Conservation (phyloP, 2,113 vertebrate genomes). For the Symphodus melops region DNA sequence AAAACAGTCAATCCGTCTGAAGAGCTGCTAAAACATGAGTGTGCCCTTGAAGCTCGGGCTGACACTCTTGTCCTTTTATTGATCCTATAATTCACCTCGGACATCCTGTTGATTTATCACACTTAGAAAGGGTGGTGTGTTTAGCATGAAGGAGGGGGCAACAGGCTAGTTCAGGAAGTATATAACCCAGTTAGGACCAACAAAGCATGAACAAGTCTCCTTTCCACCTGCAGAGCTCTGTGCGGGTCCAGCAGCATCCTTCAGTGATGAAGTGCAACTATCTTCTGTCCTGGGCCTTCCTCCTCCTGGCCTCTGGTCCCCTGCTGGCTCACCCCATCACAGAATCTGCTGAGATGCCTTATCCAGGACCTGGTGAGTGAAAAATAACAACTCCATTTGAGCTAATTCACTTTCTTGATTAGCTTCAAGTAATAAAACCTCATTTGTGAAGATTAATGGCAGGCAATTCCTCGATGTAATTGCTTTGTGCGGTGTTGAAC, state of each 20-base stretch:
- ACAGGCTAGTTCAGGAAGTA: slow-evolving; percentile 51
- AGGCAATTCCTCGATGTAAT: slow-evolving; percentile 39
- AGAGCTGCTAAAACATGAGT: slow-evolving; percentile 63
- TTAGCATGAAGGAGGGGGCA: slow-evolving; percentile 10
- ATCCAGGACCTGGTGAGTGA: slow-evolving; percentile 76
- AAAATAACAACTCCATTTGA: slow-evolving; percentile 22
- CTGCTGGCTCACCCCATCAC: slow-evolving; percentile 79
- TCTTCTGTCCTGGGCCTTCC: slow-evolving; percentile 75
- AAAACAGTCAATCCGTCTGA: slow-evolving; percentile 67
- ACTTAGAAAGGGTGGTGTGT: slow-evolving; percentile 22
- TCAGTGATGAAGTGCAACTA: slow-evolving; percentile 74
- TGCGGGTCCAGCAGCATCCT: slow-evolving; percentile 37
- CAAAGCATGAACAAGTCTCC: slow-evolving; percentile 45
- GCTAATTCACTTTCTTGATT: slow-evolving; percentile 19
- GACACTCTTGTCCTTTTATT: slow-evolving; percentile 61
- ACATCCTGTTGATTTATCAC: slow-evolving; percentile 70
- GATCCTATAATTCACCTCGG: slow-evolving; percentile 70
- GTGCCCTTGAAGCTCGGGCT: slow-evolving; percentile 59
- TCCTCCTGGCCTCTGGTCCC: slow-evolving; percentile 71
- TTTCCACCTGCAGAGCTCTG: slow-evolving; percentile 47
- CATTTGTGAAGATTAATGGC: slow-evolving; percentile 47
- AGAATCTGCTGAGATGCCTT: slow-evolving; percentile 79
- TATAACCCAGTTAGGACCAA: slow-evolving; percentile 66
- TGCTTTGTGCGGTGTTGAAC: slow-evolving; percentile 20
- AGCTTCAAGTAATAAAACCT: slow-evolving; percentile 23